Base-by-base conservation (phyloP, 1,140 invertebrate species). In the Musca domestica region DNA sequence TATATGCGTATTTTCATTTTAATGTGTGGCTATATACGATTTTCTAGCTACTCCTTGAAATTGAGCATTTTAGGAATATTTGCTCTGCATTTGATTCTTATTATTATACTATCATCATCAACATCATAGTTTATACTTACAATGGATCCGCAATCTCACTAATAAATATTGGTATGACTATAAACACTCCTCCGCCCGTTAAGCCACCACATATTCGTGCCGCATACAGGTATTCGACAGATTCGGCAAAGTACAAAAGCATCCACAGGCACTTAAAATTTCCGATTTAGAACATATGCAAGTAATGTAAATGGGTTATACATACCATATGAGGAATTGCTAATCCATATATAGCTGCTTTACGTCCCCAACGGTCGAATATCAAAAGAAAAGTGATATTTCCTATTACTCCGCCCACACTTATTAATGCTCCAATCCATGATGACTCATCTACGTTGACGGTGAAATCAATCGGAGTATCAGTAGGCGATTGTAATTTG, bases 171-270 rank as follows among this genome's bases (percentile, higher is more conserved):
- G 80, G 76, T 25, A 81, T 66, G 0, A 77, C 73, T 1, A 76
- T 67, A 46, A 72, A 81, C 64, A 70, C 64, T 25, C 80, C 79
- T 5, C 80, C 79, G 6, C 80, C 74, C 2, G 77, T 78, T 7
- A 84, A 49, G 1, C 84, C 84, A 4, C 74, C 71, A 19, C 80
- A 72, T 2, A 83, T 74, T 47, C 84, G 72, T 0, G 81, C 82
- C 66, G 81, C 70, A 64, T 83, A 81, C 10, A 82, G 74, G 72
- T 69, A 71, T 58, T 76, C 74, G 46, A 80, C 69, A 46, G 75
- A 74, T 54, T 69, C 17, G 0, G 77, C 80, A 20, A 77, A 80
- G 48, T 77, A 77, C 51, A 78, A 68, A 2, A 76, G 61, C 10
- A 74, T 65, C 78, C 78, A 81, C 46, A 80, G 73, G 58, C 71